These are phyloP conservation scores for Glyphotaelius pellucidus DNA, from an alignment of 2,888 invertebrate species.

Conservation along the genomic window DNA sequence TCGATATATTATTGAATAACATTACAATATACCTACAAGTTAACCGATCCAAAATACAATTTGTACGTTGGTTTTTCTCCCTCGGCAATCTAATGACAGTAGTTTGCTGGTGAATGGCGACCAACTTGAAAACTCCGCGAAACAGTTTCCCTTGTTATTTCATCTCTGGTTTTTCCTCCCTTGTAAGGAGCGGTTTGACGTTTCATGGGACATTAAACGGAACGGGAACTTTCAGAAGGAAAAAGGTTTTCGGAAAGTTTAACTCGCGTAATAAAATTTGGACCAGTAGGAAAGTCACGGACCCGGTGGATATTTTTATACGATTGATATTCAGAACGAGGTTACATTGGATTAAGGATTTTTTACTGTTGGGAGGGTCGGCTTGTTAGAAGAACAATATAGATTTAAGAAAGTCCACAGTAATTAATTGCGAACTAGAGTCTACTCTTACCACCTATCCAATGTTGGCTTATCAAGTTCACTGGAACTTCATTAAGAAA, in stretches of 20 bases:
- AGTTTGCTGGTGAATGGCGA: neutral
- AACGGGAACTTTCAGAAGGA: conserved; percentile 32
- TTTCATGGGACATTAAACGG: conserved; percentile 43
- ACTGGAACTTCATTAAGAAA: neutral
- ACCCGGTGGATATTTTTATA: conserved; percentile 12
- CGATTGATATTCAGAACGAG: conserved; percentile 21
- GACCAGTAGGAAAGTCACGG: conserved; percentile 24
- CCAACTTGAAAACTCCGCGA: neutral
- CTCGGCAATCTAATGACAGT: neutral
- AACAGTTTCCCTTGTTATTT: conserved; percentile 2
- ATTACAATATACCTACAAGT: neutral
- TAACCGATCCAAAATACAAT: neutral
- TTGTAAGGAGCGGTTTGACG: conserved; percentile 46
- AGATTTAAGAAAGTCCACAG: neutral
- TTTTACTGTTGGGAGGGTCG: neutral
- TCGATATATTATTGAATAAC: neutral
- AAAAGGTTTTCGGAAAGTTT: conserved; percentile 38
- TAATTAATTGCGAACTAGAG: neutral
- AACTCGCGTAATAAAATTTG: conserved; percentile 43
- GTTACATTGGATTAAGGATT: conserved; percentile 14
- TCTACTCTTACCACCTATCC: neutral
- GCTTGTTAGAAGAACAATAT: neutral
- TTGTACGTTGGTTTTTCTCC: neutral
- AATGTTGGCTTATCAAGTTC: neutral
- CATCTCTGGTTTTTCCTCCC: neutral